Conservation (phyloP, 2,113 vertebrate genomes). For the Suncus etruscus region DNA sequence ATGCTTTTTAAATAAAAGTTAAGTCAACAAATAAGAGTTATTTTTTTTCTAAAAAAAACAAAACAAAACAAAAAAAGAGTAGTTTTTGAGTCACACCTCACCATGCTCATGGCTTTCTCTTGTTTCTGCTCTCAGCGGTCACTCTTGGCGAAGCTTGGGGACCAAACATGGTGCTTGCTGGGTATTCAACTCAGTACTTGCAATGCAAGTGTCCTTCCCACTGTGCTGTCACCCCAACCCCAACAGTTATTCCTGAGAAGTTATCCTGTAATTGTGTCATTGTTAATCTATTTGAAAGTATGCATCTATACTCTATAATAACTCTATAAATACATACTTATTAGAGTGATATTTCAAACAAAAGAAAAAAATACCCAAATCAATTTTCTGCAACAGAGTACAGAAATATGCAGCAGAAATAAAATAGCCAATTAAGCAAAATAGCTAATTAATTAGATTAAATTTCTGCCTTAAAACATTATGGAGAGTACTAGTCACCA, state of each 20-base stretch:
- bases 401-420: conserved; percentile 43
- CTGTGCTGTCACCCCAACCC: too few relatives aligned
- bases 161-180: too few relatives aligned
- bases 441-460: conserved; percentile 42
- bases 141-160: too few relatives aligned
- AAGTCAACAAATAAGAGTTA: conserved; percentile 68
- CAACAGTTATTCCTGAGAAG: conserved; percentile 24
- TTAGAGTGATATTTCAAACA: conserved; percentile 28
- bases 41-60: too few relatives aligned
- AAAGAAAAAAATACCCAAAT: background rate
- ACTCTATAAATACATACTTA: conserved; percentile 66
- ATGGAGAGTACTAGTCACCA: background rate
- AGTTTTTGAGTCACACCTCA: too few relatives aligned
- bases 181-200: too few relatives aligned
- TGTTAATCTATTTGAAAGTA: conserved; percentile 66
- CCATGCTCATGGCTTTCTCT: too few relatives aligned
- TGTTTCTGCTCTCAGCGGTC: too few relatives aligned
- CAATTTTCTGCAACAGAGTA: conserved; percentile 32
- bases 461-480: conserved; percentile 60
- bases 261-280: conserved; percentile 66
- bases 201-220: too few relatives aligned
- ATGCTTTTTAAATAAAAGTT: conserved; percentile 41
- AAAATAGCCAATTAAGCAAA: conserved; percentile 31
- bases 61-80: too few relatives aligned
- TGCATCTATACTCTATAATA: conserved; percentile 51